Evolutionary conservation across 2,888 invertebrate genomes (phyloP).

Genomic region (Pristionchus entomophagus): DNA sequence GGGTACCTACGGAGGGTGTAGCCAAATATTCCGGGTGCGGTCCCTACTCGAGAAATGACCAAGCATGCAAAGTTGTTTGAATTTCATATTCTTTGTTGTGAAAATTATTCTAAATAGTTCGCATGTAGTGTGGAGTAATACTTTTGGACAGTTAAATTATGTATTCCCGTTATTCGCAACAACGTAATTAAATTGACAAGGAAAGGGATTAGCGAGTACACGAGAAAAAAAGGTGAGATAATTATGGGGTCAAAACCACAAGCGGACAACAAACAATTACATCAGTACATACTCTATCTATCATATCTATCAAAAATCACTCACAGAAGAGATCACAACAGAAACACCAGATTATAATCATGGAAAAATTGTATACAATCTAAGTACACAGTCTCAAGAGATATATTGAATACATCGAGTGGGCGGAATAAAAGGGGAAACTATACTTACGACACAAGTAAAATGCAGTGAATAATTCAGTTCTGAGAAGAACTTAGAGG

Average conservation of each 20-base stretch:
- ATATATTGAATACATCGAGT: no score
- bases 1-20: no score
- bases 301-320: neutral
- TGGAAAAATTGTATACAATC: neutral
- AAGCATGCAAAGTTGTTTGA: no score
- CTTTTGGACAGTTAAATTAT: no score
- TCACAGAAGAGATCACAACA: conserved; percentile 26
- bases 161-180: no score
- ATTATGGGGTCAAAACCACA: no score
- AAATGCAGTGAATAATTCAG: neutral
- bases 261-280: neutral
- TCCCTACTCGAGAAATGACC: neutral
- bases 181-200: conserved; percentile 15
- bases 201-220: conserved; percentile 15
- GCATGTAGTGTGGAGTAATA: neutral
- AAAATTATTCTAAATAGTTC: neutral
- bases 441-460: neutral
- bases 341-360: conserved; percentile 11
- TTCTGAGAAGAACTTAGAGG: conserved; percentile 40
- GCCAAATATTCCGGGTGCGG: no score
- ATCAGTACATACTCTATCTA: conserved; percentile 7
- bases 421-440: no score
- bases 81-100: no score
- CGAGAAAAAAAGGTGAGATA: conserved; percentile 34
- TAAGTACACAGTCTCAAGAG: no score